A percentile compares a stretch with the other conserved stretches of the same genome.
Evolutionary conservation across 92 coral and sea anemone genomes (phyloP).

Genomic region (Meandrina meandrites): DNA sequence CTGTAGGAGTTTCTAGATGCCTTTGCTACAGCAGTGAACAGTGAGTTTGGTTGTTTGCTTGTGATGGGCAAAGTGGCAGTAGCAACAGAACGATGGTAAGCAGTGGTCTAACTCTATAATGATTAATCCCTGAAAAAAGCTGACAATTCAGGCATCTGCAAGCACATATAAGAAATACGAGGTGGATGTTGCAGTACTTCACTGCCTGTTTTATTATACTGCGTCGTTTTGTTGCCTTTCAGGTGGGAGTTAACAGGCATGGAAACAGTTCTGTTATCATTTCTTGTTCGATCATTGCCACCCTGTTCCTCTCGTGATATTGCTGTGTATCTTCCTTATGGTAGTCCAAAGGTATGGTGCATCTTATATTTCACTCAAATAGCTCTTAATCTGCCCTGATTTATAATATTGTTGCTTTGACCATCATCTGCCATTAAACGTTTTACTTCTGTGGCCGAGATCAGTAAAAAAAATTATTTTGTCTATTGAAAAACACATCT

Average conservation of each 20-base stretch:
- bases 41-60: constrained; percentile 96
- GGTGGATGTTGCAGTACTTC: too few species aligned
- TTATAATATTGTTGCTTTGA: too few species aligned
- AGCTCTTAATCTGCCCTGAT: too few species aligned
- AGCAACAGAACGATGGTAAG: constrained; percentile 95
- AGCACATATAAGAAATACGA: too few species aligned
- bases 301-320: constrained; percentile 90
- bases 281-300: constrained; percentile 72
- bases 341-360: constrained; percentile 88
- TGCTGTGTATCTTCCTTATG: constrained; percentile 92
- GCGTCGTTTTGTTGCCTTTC: neutral
- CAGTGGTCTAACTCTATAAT: neutral
- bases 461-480: too few species aligned
- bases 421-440: too few species aligned
- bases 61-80: constrained; percentile 99
- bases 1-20: constrained; percentile 87
- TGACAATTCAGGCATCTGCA: neutral
- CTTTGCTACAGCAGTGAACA: constrained; percentile 88
- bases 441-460: too few species aligned
- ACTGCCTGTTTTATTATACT: too few species aligned
- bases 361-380: neutral
- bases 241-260: constrained; percentile 99
- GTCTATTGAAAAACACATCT: too few species aligned
- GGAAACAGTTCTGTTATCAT: constrained; percentile 91
- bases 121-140: neutral